Evolutionary conservation across 30 jellyfish, hydroid and myxozoan genomes (phyloP), one percentile per base, ranked within the genome.

Genomic region (Pseudorhiza aurosa): DNA sequence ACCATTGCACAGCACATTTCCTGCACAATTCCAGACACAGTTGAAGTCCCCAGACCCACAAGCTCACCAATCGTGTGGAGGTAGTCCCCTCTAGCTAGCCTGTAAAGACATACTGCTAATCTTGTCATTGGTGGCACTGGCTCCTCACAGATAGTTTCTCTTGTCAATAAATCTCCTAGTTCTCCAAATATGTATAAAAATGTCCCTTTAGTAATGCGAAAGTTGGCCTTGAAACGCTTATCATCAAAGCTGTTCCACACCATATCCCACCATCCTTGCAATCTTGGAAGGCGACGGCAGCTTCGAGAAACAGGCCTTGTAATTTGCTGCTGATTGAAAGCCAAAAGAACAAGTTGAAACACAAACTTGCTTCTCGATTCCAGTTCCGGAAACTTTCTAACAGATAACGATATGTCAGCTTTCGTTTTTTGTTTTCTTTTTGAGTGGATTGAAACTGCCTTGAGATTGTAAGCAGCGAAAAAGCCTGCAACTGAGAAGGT

Each of bases 1-100:
- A 58, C 29, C 56, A 56, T 18, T 58, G 79, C 79, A 40, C 19
- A n/a, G 70, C 74, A 25, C 14, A 78, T 83, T 35, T 59, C 82
- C 22, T 60, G 53, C 46, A 63, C 83, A 59, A 78, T 78, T n/a
- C 10, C 18, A 40, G 68, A 76, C 33, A 57, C 75, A 3, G 79
- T 56, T 9, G 80, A 57, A 22, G 88, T 75, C 37, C 88, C 81
- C 19, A 75, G 0, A 7, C 88, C 88, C 2, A 58, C 67, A 15
- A 75, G 73, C 80, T 75, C 88, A 14, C 53, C 80, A 58, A 75
- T 75, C 24, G 79, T 75, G 68, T 55, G 74, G 47, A 57, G 74
- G 55, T 73, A 75, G 72, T 78, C 90, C 33, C 90, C 73, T 49
- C 74, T 72, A 46, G 74, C 85, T 0, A 72, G 85, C 59, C 85